phyloP scores from a whole-genome alignment of 2,797 vertebrate genomes.

The Danio albolineatus region DNA sequence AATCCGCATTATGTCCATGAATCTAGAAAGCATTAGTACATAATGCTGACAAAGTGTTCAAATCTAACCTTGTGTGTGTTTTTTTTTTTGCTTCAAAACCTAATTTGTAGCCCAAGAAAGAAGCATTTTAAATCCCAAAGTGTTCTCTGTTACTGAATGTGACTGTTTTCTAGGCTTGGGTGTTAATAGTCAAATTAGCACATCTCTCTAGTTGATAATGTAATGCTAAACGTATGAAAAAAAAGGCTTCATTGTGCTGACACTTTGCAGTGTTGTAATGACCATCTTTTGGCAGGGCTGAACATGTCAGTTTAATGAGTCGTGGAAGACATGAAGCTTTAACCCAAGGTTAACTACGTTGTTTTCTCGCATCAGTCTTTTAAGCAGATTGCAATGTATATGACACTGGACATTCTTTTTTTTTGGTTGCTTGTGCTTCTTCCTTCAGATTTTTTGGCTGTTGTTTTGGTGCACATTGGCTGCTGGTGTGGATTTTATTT shows the following conservation, averaged over 20 bases:
- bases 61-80: too few species aligned
- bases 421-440: background rate
- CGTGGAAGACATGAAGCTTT: background rate
- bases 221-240: background rate
- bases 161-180: background rate
- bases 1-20: background rate
- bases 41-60: conserved; percentile 3
- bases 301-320: conserved; percentile 1
- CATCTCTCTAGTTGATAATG: background rate
- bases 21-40: conserved; percentile 30
- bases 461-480: background rate
- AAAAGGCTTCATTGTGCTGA: background rate
- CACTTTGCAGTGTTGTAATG: background rate
- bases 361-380: background rate
- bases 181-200: background rate
- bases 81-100: background rate
- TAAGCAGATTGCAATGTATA: background rate
- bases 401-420: background rate
- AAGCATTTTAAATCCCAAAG: background rate
- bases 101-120: background rate
- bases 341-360: background rate
- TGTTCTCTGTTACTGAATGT: background rate
- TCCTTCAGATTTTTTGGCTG: background rate
- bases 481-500: background rate
- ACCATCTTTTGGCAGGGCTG: background rate